phyloP scores from a whole-genome alignment of 2,113 vertebrate genomes.

The Colistium nudipinnis region DNA sequence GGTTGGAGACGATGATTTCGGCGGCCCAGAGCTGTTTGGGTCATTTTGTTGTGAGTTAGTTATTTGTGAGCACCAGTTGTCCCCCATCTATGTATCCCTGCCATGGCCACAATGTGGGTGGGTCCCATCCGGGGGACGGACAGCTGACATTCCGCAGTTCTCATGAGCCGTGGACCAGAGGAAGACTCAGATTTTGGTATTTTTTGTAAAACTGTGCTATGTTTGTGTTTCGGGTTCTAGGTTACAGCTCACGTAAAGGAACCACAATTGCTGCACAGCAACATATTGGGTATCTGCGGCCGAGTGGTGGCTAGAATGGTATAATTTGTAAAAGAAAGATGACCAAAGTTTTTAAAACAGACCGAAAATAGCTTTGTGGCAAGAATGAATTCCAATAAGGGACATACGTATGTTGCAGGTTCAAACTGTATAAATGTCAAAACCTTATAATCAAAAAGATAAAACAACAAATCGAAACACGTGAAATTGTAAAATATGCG shows the following conservation, averaged over 20 bases:
- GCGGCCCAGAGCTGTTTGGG: constrained; percentile 48
- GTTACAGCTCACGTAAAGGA: constrained; percentile 22
- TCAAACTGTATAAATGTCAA: not conserved
- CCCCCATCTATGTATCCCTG: constrained; percentile 49
- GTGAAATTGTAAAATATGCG: too few species aligned
- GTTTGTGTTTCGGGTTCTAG: constrained; percentile 36
- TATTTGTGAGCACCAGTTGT: constrained; percentile 72
- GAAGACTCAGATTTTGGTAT: constrained; percentile 54
- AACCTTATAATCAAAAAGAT: not conserved
- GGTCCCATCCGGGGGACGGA: constrained; percentile 61
- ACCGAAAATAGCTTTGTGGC: not conserved
- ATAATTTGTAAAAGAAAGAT: constrained; percentile 17
- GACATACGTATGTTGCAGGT: not conserved
- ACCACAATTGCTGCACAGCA: constrained; percentile 24
- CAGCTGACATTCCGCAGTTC: constrained; percentile 77
- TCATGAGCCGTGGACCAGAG: constrained; percentile 50
- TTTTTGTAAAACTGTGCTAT: constrained; percentile 18
- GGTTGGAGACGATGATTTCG: constrained; percentile 38
- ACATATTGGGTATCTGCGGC: constrained; percentile 36
- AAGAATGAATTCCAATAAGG: constrained; percentile 3
- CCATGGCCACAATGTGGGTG: constrained; percentile 73
- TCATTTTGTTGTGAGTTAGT: constrained; percentile 51
- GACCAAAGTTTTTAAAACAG: constrained; percentile 24
- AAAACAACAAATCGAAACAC: too few species aligned
- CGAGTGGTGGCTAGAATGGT: constrained; percentile 10